Conservation (phyloP, 2,113 vertebrate genomes). For the Corythoichthys haematopterus region DNA sequence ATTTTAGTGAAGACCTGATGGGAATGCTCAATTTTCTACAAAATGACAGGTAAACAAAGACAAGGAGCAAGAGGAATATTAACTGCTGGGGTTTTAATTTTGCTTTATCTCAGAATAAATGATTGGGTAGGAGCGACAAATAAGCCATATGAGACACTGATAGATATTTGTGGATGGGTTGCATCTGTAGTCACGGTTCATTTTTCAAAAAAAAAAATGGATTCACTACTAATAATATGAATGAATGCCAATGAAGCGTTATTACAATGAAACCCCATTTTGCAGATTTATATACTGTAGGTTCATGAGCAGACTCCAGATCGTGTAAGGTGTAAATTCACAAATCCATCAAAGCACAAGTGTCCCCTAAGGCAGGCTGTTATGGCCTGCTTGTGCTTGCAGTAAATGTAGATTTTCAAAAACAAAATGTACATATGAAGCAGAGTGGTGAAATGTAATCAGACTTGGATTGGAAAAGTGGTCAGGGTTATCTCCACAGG, state of each 20-base stretch:
- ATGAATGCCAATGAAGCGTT: too few species aligned
- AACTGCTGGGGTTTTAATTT: background rate
- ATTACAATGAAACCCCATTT: too few species aligned
- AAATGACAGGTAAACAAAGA: constrained; percentile 37
- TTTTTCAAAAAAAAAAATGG: background rate
- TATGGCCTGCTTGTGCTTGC: background rate
- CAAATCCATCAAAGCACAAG: background rate
- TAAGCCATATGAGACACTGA: background rate
- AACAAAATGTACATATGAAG: background rate
- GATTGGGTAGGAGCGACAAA: background rate
- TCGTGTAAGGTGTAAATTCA: background rate
- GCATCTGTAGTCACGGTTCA: background rate
- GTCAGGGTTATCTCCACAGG: constrained; percentile 43
- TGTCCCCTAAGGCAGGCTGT: background rate
- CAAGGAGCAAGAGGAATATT: background rate
- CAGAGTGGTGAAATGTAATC: background rate
- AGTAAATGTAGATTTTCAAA: background rate
- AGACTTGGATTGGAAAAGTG: constrained; percentile 10
- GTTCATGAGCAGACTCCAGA: constrained; percentile 37
- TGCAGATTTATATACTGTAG: too few species aligned
- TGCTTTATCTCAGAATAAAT: background rate
- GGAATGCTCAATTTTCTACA: constrained; percentile 44
- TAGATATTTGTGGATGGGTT: background rate
- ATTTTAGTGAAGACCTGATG: constrained; percentile 18
- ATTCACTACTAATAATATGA: too few species aligned